These are phyloP conservation scores for Napeogenes inachia DNA, from an alignment of 2,888 invertebrate species.

Conservation along the genomic window DNA sequence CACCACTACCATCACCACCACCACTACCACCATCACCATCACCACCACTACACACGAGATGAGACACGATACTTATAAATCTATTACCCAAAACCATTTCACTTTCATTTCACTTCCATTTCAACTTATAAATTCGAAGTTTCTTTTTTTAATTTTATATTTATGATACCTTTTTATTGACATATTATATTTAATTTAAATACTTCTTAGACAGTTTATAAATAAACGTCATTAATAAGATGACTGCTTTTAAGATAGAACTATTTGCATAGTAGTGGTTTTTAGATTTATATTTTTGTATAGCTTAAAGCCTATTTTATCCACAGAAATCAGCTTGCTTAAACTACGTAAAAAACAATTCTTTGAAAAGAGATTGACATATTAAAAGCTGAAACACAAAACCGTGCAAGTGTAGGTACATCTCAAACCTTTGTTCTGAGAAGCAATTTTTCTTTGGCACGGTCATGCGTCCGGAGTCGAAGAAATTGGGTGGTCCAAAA, in stretches of 20 bases:
- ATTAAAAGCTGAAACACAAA: conserved; percentile 48
- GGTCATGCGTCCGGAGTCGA: conserved; percentile 58
- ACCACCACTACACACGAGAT: not conserved
- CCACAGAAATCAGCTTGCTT: not conserved
- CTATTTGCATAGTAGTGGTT: too few species aligned
- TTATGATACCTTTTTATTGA: too few species aligned
- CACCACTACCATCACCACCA: too few species aligned
- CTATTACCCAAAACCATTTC: not conserved
- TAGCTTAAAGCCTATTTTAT: not conserved
- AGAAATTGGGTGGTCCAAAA: conserved; percentile 50
- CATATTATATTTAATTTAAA: too few species aligned
- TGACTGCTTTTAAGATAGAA: too few species aligned
- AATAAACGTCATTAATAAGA: too few species aligned
- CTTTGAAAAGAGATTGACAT: conserved; percentile 22
- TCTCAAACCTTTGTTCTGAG: conserved; percentile 70
- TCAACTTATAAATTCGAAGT: too few species aligned
- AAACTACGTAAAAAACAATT: conserved; percentile 11
- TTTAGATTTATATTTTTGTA: too few species aligned
- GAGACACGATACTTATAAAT: not conserved
- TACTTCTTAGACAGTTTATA: too few species aligned
- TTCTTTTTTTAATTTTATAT: too few species aligned
- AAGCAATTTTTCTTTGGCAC: conserved; percentile 66
- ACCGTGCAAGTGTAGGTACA: conserved; percentile 50
- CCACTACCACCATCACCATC: too few species aligned
- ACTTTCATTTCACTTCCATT: not conserved